Evolutionary conservation across 1,140 invertebrate species (phyloP).

Genomic region (Lasaia peninsularis): DNA sequence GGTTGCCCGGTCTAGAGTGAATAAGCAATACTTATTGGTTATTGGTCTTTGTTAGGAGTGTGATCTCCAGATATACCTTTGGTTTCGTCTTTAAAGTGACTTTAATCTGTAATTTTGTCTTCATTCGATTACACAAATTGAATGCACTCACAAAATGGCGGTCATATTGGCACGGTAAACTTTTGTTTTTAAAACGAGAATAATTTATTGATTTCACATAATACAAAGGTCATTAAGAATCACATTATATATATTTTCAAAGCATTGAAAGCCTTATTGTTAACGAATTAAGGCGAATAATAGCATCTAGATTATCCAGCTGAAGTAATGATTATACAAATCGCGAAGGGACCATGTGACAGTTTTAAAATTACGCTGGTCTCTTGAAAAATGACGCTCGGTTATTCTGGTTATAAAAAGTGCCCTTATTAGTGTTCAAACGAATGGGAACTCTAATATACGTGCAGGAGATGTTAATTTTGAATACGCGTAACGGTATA

Average conservation of each 20-base stretch:
- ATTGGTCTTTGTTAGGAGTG: no score
- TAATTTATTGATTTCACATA: constrained; percentile 29
- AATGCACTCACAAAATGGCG: neutral
- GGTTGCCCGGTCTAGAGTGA: no score
- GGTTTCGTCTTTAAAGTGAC: no score
- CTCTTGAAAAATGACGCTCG: constrained; percentile 42
- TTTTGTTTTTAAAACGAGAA: constrained; percentile 26
- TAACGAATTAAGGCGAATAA: constrained; percentile 16
- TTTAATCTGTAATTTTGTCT: no score
- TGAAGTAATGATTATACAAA: constrained; percentile 37
- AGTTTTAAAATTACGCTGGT: constrained; percentile 46
- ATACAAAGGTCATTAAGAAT: neutral
- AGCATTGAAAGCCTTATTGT: constrained; percentile 2
- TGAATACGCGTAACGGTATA: neutral
- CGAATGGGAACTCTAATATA: constrained; percentile 10
- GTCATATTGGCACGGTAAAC: neutral
- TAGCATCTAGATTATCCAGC: constrained; percentile 7
- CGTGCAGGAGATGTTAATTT: neutral
- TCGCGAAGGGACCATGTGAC: constrained; percentile 40
- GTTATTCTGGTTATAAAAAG: constrained; percentile 29
- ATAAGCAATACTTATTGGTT: no score
- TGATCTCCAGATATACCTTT: no score
- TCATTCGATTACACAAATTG: no score
- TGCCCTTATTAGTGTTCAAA: constrained; percentile 13
- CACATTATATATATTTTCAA: neutral